Base-by-base conservation (phyloP, 2,113 vertebrate genomes). In the Ailurus styani region DNA sequence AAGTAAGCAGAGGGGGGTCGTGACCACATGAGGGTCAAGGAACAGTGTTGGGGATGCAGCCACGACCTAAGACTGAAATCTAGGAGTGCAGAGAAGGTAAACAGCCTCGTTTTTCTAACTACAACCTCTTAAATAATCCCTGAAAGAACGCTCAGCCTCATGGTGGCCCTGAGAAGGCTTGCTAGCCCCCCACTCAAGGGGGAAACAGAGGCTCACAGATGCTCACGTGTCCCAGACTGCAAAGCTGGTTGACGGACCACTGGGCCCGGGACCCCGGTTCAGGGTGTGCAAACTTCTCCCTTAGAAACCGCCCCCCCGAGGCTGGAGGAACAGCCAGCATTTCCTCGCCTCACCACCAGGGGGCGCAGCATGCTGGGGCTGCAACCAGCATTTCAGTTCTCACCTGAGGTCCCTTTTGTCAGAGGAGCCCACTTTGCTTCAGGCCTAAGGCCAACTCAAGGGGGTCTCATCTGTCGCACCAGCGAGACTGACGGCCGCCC, bases 401-500 rank as follows among this genome's bases (percentile, higher is more conserved):
- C 47, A 12, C 14, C 2, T 54, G 37, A 40, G 4, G 68, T 11
- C 21, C 37, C 68, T 21, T 37, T 9, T 12, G 68, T 23, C 68
- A 72, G 20, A 40, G 37, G 68, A 70, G n/a, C 52, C 66, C 34
- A 37, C 68, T 18, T 29, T 2, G 3, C 64, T 87, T 70, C 37
- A 2, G 42, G n/a, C 17, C 14, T 1, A 29, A 54, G n/a, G 11
- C n/a, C 9, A 1, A 34, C 11, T 37, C 4, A 3, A 1, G 68
- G 8, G 31, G 5, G 5, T 4, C 42, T 20, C 45, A 7, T 54
- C 1, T 20, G 17, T 34, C 50, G 54, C 25, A 87, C 50, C 45
- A 29, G 17, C 34, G 23, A n/a, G 31, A 29, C 45, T 6, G 0
- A 18, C 1, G 0, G 15, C 45, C 14, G 0, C 13, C 3, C 3